phyloP scores from a whole-genome alignment of 2,797 vertebrate species.

The Pelobates cultripes region DNA sequence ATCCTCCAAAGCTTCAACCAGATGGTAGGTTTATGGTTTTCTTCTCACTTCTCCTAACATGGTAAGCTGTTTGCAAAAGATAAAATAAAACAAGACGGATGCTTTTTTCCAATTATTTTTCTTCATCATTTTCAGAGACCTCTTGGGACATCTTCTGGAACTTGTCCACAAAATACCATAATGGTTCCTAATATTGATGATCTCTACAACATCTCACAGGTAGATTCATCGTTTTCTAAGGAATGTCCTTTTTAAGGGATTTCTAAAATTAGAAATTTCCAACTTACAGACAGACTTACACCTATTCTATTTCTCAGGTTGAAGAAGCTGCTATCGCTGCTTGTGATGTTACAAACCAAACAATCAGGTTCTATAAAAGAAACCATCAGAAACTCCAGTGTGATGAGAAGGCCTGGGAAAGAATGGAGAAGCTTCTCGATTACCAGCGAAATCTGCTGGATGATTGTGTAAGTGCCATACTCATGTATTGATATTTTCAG shows the following conservation, averaged over 20 bases:
- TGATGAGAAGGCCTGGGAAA: not conserved
- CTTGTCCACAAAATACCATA: not conserved
- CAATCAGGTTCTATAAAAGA: not conserved
- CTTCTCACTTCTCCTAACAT: too few relatives aligned
- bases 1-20: too few relatives aligned
- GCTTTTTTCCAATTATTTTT: not conserved
- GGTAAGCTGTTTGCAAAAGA: too few relatives aligned
- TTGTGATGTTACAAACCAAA: not conserved
- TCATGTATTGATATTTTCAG: not conserved
- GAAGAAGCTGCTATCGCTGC: constrained; percentile 2
- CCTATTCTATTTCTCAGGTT: not conserved
- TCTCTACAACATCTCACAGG: not conserved
- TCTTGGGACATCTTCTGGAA: not conserved
- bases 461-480: constrained; percentile 10
- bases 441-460: not conserved
- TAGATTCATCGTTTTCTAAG: not conserved
- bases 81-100: too few relatives aligned
- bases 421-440: not conserved
- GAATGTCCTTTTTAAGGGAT: too few relatives aligned
- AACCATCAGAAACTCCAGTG: not conserved
- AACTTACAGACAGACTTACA: too few relatives aligned
- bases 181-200: not conserved
- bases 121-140: not conserved
- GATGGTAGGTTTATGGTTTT: not conserved
- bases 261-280: too few relatives aligned